Evolutionary conservation across 2,797 vertebrate genomes (phyloP).

Genomic region (Melanotaenia pygmaea): DNA sequence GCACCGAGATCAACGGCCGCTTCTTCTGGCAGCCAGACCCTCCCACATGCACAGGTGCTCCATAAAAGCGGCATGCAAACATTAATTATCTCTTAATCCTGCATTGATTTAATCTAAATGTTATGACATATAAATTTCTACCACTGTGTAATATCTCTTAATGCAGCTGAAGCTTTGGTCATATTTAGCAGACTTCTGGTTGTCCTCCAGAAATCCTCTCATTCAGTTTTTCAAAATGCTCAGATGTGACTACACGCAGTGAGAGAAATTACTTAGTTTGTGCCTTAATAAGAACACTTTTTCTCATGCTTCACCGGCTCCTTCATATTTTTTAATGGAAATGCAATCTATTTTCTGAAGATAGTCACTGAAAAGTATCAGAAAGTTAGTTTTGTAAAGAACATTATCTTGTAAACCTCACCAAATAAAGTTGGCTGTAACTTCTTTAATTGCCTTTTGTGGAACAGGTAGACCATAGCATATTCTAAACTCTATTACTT

Average conservation of each 20-base stretch:
- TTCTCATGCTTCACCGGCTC: background rate
- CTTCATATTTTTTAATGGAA: background rate
- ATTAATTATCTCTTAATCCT: constrained; percentile 1
- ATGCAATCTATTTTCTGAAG: background rate
- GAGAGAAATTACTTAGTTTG: background rate
- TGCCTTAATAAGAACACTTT: background rate
- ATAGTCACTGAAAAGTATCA: background rate
- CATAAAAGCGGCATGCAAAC: constrained; percentile 9
- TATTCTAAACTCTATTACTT: constrained; percentile 54
- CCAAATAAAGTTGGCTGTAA: constrained; percentile 2
- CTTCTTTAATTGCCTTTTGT: constrained; percentile 27
- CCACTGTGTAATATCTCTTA: background rate
- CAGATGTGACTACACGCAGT: background rate
- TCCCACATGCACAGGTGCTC: constrained; percentile 86
- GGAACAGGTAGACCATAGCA: constrained; percentile 38
- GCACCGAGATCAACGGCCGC: constrained; percentile 94
- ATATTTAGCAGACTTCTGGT: background rate
- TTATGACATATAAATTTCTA: background rate
- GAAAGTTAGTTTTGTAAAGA: background rate
- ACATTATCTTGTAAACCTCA: background rate
- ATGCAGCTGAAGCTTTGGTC: background rate
- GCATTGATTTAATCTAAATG: background rate
- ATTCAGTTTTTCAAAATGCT: background rate
- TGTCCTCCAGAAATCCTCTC: background rate
- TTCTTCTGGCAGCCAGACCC: constrained; percentile 99